A percentile compares a stretch with the other conserved stretches of the same genome.
Conservation (phyloP, 2,113 vertebrate genomes). For the Montifringilla adamsi region DNA sequence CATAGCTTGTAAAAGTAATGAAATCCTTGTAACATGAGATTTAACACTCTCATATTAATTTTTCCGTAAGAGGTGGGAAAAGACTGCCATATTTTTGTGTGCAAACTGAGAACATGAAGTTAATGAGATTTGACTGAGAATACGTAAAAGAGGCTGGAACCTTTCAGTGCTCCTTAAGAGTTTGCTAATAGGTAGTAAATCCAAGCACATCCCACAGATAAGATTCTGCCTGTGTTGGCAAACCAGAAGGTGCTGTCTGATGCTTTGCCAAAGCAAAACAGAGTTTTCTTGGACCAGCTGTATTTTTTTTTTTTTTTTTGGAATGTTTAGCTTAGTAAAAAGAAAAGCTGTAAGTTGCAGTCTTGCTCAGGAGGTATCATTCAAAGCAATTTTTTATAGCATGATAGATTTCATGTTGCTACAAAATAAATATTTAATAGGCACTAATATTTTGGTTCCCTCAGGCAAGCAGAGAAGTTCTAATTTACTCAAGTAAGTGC, state of each 20-base stretch:
- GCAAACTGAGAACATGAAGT: neutral
- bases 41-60: neutral
- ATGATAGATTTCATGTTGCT: conserved; percentile 11
- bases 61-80: neutral
- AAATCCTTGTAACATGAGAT: conserved; percentile 20
- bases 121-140: neutral
- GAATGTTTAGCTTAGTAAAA: conserved; percentile 1
- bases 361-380: neutral
- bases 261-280: conserved; percentile 56
- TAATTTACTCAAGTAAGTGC: conserved; percentile 8
- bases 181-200: conserved; percentile 21
- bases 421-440: conserved; percentile 42
- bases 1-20: conserved; percentile 18
- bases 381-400: conserved; percentile 7
- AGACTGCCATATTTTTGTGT: neutral
- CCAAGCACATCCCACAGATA: conserved; percentile 50
- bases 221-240: conserved; percentile 51
- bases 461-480: neutral
- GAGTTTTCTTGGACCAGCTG: conserved; percentile 6
- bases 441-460: neutral
- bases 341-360: neutral
- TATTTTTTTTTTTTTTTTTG: conserved; percentile 4
- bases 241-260: conserved; percentile 35
- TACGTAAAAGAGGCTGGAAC: neutral
- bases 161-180: conserved; percentile 34